Conservation (phyloP, 1,140 invertebrate species). For the Muscidifurax raptorellus region DNA sequence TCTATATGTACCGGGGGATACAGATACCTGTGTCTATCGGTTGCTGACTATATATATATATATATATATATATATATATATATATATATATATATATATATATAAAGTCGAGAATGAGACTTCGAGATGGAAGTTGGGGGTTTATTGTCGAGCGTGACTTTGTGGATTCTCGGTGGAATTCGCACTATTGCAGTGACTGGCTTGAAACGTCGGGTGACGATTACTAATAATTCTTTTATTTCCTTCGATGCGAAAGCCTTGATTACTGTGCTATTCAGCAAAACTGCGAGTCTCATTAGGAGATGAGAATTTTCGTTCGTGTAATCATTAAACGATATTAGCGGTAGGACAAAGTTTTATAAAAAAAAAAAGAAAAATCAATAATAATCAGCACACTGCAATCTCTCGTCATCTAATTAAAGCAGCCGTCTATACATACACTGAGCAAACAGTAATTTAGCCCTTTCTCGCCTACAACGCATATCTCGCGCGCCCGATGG, state of each 20-base stretch:
- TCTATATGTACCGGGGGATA: too few relatives aligned
- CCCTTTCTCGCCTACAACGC: background rate
- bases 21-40: too few relatives aligned
- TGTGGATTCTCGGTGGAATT: background rate
- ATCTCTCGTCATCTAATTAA: background rate
- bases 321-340: too few relatives aligned
- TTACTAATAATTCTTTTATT: background rate
- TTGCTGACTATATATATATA: too few relatives aligned
- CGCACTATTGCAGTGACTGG: background rate
- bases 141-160: background rate
- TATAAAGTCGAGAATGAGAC: background rate
- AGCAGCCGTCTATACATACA: background rate
- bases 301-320: background rate
- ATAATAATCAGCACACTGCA: too few relatives aligned
- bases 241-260: too few relatives aligned
- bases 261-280: too few relatives aligned
- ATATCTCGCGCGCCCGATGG: too few relatives aligned
- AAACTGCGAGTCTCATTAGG: background rate
- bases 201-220: background rate
- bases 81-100: too few relatives aligned
- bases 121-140: background rate
- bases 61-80: too few relatives aligned
- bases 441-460: constrained; percentile 8
- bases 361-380: too few relatives aligned
- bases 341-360: too few relatives aligned